Evolutionary conservation across 2,113 vertebrate genomes (phyloP), one percentile per base, ranked within the genome.

Genomic region (Rhynchomys soricoides): DNA sequence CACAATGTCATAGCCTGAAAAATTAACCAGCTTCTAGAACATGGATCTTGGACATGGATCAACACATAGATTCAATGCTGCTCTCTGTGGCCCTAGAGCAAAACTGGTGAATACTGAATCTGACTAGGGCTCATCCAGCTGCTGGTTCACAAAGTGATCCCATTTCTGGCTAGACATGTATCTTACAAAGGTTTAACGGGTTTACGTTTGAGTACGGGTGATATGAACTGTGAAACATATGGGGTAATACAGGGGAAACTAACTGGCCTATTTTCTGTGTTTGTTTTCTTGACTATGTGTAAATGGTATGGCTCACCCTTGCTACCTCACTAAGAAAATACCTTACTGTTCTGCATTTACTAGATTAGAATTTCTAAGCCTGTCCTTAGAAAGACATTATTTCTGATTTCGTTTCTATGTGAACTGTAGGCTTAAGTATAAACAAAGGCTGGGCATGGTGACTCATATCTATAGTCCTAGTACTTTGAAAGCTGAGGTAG

Each of bases 321-420:
- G 9, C 92, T 99, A 98, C 99, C 99, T 21, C 97, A 98, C 92
- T 99, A 98, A 86, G 99, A 99, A 87, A 99, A 99, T 15, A 1
- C 98, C 0, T 26, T 99, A 59, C 29, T 82, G 40, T 45, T 64
- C n/a, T 85, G 59, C 0, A 98, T 98, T 29, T 99, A 97, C 96
- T 99, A 98, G 98, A 19, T 96, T 70, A 97, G 97, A 19, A 13
- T 98, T n/a, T 97, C 98, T 97, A 98, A 96, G 50, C 99, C 99
- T 21, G 62, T 99, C 87, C 94, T 99, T 62, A 99, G 94, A 74
- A 99, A 95, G 78, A 98, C 99, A 99, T 98, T 97, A 90, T 98
- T 98, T 52, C 98, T 98, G 6, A 7, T 99, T 11, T 11, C 99
- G 34, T 57, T 99, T 8, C 99, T 99, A 96, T 48, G 0, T 99